A percentile compares a stretch with the other conserved stretches of the same genome.
Conservation (phyloP, 1,140 invertebrate genomes). For the Carcinoscorpius rotundicauda region DNA sequence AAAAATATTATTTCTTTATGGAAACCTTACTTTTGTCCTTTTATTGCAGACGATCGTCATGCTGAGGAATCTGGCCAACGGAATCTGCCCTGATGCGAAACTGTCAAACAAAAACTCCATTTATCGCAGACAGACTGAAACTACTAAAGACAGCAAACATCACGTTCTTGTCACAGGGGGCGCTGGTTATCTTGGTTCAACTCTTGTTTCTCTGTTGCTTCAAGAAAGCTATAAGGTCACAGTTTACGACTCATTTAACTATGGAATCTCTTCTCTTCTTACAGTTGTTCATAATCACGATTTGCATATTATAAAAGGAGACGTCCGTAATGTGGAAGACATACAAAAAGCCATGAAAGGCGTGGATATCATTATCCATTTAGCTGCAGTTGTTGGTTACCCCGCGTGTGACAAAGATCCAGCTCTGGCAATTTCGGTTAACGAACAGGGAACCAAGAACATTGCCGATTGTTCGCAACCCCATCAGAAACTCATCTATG, state of each 20-base stretch:
- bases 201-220: slow-evolving; percentile 24
- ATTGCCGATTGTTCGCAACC: slow-evolving; percentile 19
- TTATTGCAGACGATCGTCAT: no score
- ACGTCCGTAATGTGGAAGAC: slow-evolving; percentile 20
- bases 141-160: neutral
- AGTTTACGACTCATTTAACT: slow-evolving; percentile 25
- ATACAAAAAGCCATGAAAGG: slow-evolving; percentile 15
- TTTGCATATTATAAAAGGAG: slow-evolving; percentile 24
- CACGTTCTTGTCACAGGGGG: slow-evolving; percentile 26
- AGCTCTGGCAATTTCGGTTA: slow-evolving; percentile 19
- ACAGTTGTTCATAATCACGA: slow-evolving; percentile 10
- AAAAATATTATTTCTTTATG: no score
- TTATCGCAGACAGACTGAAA: no score
- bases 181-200: slow-evolving; percentile 28
- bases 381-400: slow-evolving; percentile 28
- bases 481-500: slow-evolving; percentile 26
- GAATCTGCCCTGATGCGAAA: no score
- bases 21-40: no score
- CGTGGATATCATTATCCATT: slow-evolving; percentile 25
- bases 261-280: slow-evolving; percentile 23
- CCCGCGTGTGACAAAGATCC: slow-evolving; percentile 27
- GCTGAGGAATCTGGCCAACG: no score
- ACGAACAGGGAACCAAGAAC: slow-evolving; percentile 21
- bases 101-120: no score
- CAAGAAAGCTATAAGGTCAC: slow-evolving; percentile 24